These are phyloP conservation scores for Aplochiton taeniatus DNA, from an alignment of 2,797 vertebrate species.

Conservation along the genomic window DNA sequence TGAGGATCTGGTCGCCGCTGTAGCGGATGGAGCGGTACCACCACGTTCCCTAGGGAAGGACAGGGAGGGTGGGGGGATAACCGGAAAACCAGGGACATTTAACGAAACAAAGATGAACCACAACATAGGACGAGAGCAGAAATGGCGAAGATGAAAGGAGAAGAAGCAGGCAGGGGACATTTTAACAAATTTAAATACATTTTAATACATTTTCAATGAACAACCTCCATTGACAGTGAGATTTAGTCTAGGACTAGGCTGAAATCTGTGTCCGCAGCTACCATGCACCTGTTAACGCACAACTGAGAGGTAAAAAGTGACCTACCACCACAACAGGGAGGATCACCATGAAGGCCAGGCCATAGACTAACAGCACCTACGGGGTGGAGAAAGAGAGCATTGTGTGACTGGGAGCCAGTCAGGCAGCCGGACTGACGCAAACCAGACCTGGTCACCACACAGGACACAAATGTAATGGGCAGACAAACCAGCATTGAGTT, in stretches of 20 bases:
- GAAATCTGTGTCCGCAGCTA: too few relatives aligned
- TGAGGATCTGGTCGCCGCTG: constrained; percentile 98
- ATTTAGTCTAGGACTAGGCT: too few relatives aligned
- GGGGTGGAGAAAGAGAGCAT: background rate
- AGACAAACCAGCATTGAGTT: constrained; percentile 94
- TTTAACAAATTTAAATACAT: too few relatives aligned
- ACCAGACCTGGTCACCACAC: background rate
- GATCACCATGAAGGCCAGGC: constrained; percentile 98
- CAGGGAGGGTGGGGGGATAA: background rate
- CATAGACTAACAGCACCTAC: constrained; percentile 95
- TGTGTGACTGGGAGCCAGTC: background rate
- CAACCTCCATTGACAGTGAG: too few relatives aligned
- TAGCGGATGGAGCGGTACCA: constrained; percentile 99
- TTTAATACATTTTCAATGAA: too few relatives aligned
- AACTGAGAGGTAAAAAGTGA: background rate
- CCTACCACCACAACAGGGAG: constrained; percentile 98
- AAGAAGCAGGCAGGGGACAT: too few relatives aligned
- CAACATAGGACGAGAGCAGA: too few relatives aligned
- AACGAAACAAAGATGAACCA: background rate
- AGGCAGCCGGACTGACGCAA: background rate
- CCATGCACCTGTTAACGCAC: too few relatives aligned
- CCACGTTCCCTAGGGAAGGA: constrained; percentile 88
- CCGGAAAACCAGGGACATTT: background rate
- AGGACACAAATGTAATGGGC: background rate
- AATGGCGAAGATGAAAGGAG: too few relatives aligned